Base-by-base conservation (phyloP, 64 coral and sea anemone genomes). In the Cladopsammia gracilis region DNA sequence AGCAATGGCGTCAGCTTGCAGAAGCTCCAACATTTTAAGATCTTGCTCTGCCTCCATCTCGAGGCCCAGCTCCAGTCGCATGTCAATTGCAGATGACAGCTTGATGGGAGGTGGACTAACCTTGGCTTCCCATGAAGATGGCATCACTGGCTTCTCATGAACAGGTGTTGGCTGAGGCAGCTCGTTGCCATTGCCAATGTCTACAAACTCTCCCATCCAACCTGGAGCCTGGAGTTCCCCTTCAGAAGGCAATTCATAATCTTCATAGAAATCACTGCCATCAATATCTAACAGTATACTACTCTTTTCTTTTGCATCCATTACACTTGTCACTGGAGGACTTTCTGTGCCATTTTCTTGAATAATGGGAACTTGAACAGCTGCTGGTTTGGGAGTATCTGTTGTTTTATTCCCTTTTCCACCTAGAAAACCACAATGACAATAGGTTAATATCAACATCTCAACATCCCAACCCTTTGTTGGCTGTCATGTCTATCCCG, bases 11-110 rank as follows among this genome's bases (percentile, higher is more conserved):
- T 93, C 91, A 0, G 68, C 82, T 93, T 93, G 83, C 1, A 87
- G 62, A 70, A 66, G 68, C 71, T 93, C 81, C 44, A 93, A 57
- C 58, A 85, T 86, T 25, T 93, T 90, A 18, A 95, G 82, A 73
- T 95, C 94, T 72, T 69, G 87, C 46, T 95, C 94, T 62, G 89
- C 94, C 76, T 95, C 89, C 94, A 95, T 95, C 52, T 90, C 88
- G 16, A 95, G 57, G 23, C 88, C 83, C 25, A 95, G 75, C 44
- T 95, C 94, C 1, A 95, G 53, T 2, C 94, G 72, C 71, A 83
- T 76, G 50, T 95, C 94, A 34, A 91, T 64, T 14, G 94, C 94
- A 53, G 83, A 85, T 6, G 94, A 95, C 53, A 91, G 44, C 48
- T 93, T 93, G 23, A 88, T 19, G 4, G 86, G 86, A 74, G 86